A percentile compares a stretch with the other conserved stretches of the same genome.
These are phyloP conservation scores for Bufotes viridis DNA, from an alignment of 2,797 vertebrate genomes.

Conservation along the genomic window DNA sequence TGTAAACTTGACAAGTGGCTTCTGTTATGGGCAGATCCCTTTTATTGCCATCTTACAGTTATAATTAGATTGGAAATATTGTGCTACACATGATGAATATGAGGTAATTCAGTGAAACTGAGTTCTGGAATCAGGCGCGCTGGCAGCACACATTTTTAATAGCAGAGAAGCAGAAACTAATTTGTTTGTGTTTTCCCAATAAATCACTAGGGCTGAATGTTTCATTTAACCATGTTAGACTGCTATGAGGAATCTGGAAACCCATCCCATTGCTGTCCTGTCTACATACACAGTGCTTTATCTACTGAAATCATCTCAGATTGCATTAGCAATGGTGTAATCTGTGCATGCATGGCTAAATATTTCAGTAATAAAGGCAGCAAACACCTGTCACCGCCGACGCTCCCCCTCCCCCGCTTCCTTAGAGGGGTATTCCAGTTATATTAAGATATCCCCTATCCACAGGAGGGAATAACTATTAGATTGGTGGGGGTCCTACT, in stretches of 20 bases:
- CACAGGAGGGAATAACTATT: too few relatives aligned
- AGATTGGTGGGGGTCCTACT: too few relatives aligned
- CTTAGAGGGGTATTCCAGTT: too few relatives aligned
- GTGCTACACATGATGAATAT: constrained; percentile 3
- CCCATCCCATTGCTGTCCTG: constrained; percentile 26
- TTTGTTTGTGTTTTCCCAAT: constrained; percentile 46
- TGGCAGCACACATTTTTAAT: constrained; percentile 48
- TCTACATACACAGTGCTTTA: not conserved
- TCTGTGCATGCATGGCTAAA: not conserved
- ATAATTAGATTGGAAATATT: constrained; percentile 31
- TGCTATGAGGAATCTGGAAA: constrained; percentile 6
- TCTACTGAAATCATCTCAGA: constrained; percentile 1
- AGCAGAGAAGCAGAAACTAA: constrained; percentile 37
- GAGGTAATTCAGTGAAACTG: not conserved
- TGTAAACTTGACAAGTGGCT: constrained; percentile 9
- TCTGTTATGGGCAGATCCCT: constrained; percentile 19
- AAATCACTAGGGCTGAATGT: constrained; percentile 42
- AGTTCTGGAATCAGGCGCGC: not conserved
- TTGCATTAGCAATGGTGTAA: not conserved
- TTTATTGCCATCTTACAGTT: not conserved
- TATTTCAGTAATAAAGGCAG: not conserved
- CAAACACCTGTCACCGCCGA: too few relatives aligned
- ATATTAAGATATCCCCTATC: too few relatives aligned
- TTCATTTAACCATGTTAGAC: constrained; percentile 36
- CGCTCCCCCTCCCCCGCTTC: too few relatives aligned